phyloP scores from a whole-genome alignment of 2,113 vertebrate species.

The Sarotherodon lohbergeri region DNA sequence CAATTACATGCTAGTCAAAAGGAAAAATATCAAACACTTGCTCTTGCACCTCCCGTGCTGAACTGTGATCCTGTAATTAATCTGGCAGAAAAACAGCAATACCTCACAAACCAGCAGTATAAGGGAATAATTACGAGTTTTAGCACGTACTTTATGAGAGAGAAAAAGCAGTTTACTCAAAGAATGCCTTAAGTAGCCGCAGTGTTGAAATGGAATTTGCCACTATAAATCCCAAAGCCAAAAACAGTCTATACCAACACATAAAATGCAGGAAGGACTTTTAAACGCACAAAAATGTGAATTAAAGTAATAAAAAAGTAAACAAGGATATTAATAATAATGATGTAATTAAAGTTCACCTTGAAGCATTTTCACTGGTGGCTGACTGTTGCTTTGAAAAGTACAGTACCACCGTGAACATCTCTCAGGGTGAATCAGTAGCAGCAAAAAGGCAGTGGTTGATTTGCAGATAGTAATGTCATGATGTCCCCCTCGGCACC shows the following conservation, averaged over 20 bases:
- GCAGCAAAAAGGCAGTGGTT: constrained; percentile 37
- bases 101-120: constrained; percentile 16
- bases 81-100: constrained; percentile 41
- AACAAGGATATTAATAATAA: background rate
- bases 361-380: background rate
- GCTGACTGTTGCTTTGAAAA: constrained; percentile 17
- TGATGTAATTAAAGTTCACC: background rate
- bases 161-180: constrained; percentile 13
- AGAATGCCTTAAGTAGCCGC: background rate
- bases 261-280: background rate
- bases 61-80: constrained; percentile 41
- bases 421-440: constrained; percentile 32
- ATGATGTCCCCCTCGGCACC: constrained; percentile 62
- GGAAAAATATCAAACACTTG: constrained; percentile 13
- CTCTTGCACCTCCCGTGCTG: constrained; percentile 20
- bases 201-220: constrained; percentile 1
- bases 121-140: constrained; percentile 19
- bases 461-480: constrained; percentile 69
- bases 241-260: background rate
- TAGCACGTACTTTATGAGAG: constrained; percentile 4
- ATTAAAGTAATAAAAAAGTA: background rate
- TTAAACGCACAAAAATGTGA: background rate
- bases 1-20: constrained; percentile 25
- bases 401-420: constrained; percentile 11
- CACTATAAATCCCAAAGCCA: constrained; percentile 13